Evolutionary conservation across 1,140 invertebrate genomes (phyloP).

Genomic region (Cydia pomonella): DNA sequence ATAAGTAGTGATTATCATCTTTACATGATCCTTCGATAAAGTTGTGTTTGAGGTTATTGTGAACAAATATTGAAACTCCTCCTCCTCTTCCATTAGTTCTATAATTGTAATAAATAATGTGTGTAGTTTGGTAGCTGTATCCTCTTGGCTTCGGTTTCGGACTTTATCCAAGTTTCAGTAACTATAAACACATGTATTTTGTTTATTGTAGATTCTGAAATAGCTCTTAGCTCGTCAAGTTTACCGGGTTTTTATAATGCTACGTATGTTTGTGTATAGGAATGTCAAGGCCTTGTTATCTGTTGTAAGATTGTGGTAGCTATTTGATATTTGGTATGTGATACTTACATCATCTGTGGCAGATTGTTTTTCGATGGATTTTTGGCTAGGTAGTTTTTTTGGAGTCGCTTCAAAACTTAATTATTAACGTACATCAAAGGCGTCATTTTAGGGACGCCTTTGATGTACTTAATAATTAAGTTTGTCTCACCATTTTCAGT

Average conservation of each 20-base stretch:
- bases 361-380: not conserved
- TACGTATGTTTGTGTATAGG: constrained; percentile 37
- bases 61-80: not conserved
- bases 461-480: constrained; percentile 23
- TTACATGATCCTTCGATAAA: not conserved
- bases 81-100: not conserved
- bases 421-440: too few species aligned
- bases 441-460: constrained; percentile 31
- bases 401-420: not conserved
- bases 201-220: not conserved
- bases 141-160: not conserved
- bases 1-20: not conserved
- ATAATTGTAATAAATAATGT: not conserved
- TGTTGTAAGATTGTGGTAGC: not conserved
- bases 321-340: too few species aligned
- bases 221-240: constrained; percentile 36
- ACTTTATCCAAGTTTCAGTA: constrained; percentile 22
- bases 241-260: constrained; percentile 37
- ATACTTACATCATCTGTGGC: not conserved
- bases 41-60: not conserved
- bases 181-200: too few species aligned
- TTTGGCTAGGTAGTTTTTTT: constrained; percentile 17
- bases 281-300: constrained; percentile 24
- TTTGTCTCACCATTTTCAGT: constrained; percentile 15
- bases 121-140: not conserved